phyloP scores from a whole-genome alignment of 2,797 vertebrate genomes.

The Hylomyscus alleni region DNA sequence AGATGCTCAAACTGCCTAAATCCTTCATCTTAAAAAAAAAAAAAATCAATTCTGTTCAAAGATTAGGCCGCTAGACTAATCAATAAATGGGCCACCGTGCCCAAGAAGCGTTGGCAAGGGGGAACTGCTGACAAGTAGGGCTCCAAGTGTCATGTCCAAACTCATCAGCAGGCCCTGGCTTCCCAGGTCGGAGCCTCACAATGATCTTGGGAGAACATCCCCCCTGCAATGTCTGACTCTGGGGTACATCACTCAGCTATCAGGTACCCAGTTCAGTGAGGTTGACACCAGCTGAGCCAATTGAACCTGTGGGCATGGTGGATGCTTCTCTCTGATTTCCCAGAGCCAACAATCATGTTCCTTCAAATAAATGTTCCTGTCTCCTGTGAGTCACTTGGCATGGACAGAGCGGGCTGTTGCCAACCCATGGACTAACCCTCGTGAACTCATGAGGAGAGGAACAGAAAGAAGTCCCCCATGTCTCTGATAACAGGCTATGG shows the following conservation, averaged over 20 bases:
- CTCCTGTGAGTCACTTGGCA: slow-evolving; percentile 28
- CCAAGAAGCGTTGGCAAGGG: not conserved
- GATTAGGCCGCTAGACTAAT: not conserved
- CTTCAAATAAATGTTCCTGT: not conserved
- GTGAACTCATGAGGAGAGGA: not conserved
- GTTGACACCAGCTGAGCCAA: accelerated
- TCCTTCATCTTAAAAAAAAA: slow-evolving; percentile 9
- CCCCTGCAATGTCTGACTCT: accelerated
- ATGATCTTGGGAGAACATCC: not conserved
- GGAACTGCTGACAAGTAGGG: accelerated
- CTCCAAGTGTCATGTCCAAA: not conserved
- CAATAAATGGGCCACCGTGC: not conserved
- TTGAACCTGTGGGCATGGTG: accelerated
- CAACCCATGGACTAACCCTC: not conserved
- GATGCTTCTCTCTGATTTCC: not conserved
- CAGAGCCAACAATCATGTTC: not conserved
- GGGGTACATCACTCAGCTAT: accelerated
- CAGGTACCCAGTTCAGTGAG: not conserved
- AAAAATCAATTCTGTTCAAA: not conserved
- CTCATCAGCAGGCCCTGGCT: not conserved
- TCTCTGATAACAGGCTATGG: accelerated
- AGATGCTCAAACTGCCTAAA: slow-evolving; percentile 51
- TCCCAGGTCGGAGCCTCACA: accelerated
- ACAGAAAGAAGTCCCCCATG: not conserved
- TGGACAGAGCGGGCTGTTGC: accelerated